A percentile compares a stretch with the other conserved stretches of the same genome.
Evolutionary conservation across 2,888 invertebrate species (phyloP).

Genomic region (Stenodera caucasica): DNA sequence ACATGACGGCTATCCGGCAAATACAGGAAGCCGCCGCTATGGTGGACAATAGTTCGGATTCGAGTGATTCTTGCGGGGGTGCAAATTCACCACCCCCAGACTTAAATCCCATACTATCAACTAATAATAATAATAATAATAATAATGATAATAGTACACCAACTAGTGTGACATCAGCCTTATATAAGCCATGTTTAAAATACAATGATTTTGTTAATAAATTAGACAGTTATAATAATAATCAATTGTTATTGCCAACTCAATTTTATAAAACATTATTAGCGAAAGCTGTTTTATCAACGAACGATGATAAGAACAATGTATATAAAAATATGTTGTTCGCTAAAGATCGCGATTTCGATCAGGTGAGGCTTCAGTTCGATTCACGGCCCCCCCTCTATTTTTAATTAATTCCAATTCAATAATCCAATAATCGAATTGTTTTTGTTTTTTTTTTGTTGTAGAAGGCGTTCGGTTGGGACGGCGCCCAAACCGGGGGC

Average conservation of each 20-base stretch:
- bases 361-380: too few relatives aligned
- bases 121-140: constrained; percentile 41
- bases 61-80: constrained; percentile 50
- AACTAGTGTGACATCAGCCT: neutral
- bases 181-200: constrained; percentile 49
- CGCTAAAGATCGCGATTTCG: constrained; percentile 53
- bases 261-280: constrained; percentile 79
- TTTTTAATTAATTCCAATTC: too few relatives aligned
- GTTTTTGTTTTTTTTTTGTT: constrained; percentile 52
- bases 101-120: too few relatives aligned
- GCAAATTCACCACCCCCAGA: constrained; percentile 17
- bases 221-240: constrained; percentile 55
- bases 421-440: neutral
- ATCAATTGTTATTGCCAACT: constrained; percentile 65
- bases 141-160: constrained; percentile 31
- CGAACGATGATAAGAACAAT: constrained; percentile 53
- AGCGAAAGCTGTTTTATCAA: constrained; percentile 68
- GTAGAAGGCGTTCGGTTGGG: constrained; percentile 63
- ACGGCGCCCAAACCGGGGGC: constrained; percentile 57
- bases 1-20: constrained; percentile 50
- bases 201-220: constrained; percentile 55
- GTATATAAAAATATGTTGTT: constrained; percentile 55
- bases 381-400: too few relatives aligned
- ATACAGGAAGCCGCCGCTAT: constrained; percentile 44
- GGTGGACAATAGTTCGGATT: constrained; percentile 51